Conservation (phyloP, 2,888 invertebrate genomes). For the Pristionchus fissidentatus region DNA sequence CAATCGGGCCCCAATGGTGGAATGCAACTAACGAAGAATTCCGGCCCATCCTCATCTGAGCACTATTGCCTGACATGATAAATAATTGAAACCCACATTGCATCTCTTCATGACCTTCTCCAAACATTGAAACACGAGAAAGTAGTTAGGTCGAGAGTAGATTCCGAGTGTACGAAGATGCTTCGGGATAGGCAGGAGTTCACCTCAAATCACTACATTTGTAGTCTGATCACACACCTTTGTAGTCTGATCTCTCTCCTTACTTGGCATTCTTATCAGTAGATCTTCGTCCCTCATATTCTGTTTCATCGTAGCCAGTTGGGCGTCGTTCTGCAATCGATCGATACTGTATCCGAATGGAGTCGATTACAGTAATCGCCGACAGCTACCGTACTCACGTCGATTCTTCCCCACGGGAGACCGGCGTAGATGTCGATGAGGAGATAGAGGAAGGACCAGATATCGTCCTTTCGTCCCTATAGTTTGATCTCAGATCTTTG, state of each 20-base stretch:
- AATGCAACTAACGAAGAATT: no score
- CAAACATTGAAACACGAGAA: background rate
- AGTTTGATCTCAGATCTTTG: background rate
- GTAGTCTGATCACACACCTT: background rate
- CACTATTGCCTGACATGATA: no score
- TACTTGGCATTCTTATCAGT: background rate
- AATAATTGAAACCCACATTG: slow-evolving; percentile 24
- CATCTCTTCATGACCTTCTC: slow-evolving; percentile 16
- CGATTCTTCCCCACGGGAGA: slow-evolving; percentile 3
- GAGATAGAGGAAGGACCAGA: slow-evolving; percentile 10
- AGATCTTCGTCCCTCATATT: slow-evolving; percentile 2
- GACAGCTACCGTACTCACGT: slow-evolving; percentile 20
- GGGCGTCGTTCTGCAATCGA: slow-evolving; percentile 13
- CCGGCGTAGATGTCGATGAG: slow-evolving; percentile 32
- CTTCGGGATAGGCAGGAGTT: background rate
- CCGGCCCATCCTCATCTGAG: no score
- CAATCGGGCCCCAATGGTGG: no score
- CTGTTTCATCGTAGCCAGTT: slow-evolving; percentile 6
- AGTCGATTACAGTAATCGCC: background rate
- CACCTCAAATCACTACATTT: background rate
- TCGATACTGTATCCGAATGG: background rate
- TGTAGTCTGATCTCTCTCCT: background rate
- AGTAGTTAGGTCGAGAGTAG: background rate
- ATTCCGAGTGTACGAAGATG: background rate
- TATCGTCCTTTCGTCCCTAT: slow-evolving; percentile 12